Evolutionary conservation across 2,113 vertebrate genomes (phyloP).

Genomic region (Tringa solitaria): DNA sequence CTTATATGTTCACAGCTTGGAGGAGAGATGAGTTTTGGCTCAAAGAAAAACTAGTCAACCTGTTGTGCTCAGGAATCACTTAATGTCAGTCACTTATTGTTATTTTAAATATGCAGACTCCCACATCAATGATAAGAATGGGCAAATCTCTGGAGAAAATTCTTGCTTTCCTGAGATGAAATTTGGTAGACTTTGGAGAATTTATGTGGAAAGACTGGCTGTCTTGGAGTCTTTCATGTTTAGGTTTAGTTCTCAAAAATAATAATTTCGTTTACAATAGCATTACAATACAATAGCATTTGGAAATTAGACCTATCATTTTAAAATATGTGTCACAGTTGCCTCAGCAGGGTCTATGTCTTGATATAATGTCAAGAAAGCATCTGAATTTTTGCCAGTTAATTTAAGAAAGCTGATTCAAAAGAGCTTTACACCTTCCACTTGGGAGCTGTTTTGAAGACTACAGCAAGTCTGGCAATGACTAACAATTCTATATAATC

Average conservation of each 20-base stretch:
- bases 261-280: neutral
- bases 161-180: neutral
- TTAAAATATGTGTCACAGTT: neutral
- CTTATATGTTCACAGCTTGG: conserved; percentile 22
- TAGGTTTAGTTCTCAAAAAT: neutral
- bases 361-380: neutral
- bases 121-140: neutral
- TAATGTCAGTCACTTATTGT: neutral
- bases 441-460: neutral
- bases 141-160: neutral
- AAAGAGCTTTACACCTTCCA: neutral
- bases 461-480: neutral
- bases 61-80: neutral
- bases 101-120: conserved; percentile 1
- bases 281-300: too few relatives aligned
- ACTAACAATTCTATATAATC: neutral
- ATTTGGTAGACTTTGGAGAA: neutral
- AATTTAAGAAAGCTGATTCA: neutral
- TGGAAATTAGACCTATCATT: neutral
- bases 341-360: neutral
- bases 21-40: neutral
- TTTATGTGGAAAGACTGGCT: neutral
- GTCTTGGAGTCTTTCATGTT: neutral
- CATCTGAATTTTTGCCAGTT: neutral
- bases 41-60: conserved; percentile 34